phyloP scores from a whole-genome alignment of 1,140 invertebrate genomes.

The Eubasilissa regina region DNA sequence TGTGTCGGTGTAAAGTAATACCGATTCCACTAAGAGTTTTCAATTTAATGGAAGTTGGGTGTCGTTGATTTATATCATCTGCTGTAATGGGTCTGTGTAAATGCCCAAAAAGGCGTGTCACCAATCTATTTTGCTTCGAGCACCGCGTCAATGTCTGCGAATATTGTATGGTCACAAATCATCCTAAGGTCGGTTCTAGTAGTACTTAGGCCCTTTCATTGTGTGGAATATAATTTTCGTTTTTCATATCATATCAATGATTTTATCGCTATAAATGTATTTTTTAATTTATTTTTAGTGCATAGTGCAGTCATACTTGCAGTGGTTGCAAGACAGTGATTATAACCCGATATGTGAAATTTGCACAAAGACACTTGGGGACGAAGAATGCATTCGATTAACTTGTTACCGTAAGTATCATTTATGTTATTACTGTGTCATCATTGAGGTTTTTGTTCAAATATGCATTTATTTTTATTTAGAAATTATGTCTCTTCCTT shows the following conservation, averaged over 20 bases:
- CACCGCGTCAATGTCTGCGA: constrained; percentile 99
- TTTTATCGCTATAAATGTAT: no score
- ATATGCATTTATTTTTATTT: no score
- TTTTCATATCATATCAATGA: no score
- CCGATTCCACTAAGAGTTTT: constrained; percentile 20
- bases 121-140: constrained; percentile 98
- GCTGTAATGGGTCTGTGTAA: constrained; percentile 95
- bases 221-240: no score
- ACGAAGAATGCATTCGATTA: constrained; percentile 90
- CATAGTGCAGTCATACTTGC: constrained; percentile 96
- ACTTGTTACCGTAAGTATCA: constrained; percentile 85
- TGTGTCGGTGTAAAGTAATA: constrained; percentile 12
- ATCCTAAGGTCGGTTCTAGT: constrained; percentile 83
- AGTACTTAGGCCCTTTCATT: no score
- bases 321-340: constrained; percentile 98
- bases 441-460: no score
- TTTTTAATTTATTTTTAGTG: constrained; percentile 79
- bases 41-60: constrained; percentile 26
- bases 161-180: constrained; percentile 96
- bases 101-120: constrained; percentile 96
- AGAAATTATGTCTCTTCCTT: no score
- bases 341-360: constrained; percentile 93
- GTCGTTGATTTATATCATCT: constrained; percentile 15
- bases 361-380: constrained; percentile 84
- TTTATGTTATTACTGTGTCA: not conserved